Evolutionary conservation across 1,140 invertebrate genomes (phyloP).

Genomic region (Macrobrachium nipponense): DNA sequence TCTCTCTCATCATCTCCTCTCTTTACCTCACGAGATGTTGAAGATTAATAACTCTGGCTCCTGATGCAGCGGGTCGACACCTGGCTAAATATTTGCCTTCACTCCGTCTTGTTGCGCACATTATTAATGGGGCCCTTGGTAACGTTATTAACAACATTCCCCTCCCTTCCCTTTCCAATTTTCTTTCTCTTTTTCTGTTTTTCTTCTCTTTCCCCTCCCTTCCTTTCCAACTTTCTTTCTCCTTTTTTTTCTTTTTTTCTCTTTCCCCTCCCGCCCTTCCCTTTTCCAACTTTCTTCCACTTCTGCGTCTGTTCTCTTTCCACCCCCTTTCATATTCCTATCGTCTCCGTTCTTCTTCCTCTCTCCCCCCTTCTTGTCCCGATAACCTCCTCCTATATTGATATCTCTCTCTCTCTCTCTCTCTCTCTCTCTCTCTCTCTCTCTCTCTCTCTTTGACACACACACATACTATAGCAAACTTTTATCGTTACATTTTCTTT

Average conservation of each 20-base stretch:
- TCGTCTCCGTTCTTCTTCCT: too few relatives aligned
- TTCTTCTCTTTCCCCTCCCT: neutral
- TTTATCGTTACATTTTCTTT: neutral
- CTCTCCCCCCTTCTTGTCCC: too few relatives aligned
- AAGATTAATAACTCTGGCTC: slow-evolving; percentile 13
- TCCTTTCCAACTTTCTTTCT: neutral
- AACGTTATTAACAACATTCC: slow-evolving; percentile 5
- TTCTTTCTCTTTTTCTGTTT: too few relatives aligned
- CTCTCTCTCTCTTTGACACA: neutral
- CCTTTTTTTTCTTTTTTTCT: too few relatives aligned
- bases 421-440: neutral
- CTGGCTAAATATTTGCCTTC: slow-evolving; percentile 25
- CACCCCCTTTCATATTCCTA: too few relatives aligned
- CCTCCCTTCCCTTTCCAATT: neutral
- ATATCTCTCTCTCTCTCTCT: too few relatives aligned
- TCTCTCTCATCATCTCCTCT: too few relatives aligned
- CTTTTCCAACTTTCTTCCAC: too few relatives aligned
- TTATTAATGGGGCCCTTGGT: slow-evolving; percentile 15
- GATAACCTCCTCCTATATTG: too few relatives aligned
- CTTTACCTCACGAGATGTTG: neutral
- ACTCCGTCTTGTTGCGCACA: slow-evolving; percentile 18
- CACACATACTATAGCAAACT: too few relatives aligned
- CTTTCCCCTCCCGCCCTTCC: neutral
- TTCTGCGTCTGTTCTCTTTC: too few relatives aligned
- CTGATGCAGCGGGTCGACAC: slow-evolving; percentile 8